These are phyloP conservation scores for Platorchestia sp. DNA, from an alignment of 1,140 invertebrate species.

Conservation along the genomic window DNA sequence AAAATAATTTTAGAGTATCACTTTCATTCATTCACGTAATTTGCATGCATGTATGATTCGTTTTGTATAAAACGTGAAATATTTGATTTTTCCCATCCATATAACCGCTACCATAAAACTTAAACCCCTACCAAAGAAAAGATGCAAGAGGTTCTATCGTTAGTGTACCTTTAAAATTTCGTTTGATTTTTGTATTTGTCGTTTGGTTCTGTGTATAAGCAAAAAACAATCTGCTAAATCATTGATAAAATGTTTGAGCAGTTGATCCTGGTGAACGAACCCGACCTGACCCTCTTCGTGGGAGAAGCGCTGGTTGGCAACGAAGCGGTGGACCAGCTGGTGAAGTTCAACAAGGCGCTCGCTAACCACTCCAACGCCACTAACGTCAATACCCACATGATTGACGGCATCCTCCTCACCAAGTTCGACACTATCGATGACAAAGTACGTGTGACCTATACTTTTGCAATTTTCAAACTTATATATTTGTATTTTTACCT, in stretches of 20 bases:
- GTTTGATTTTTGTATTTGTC: no score
- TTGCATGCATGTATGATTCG: no score
- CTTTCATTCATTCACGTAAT: no score
- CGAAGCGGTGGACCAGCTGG: conserved; percentile 98
- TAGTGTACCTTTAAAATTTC: no score
- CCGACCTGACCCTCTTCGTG: conserved; percentile 98
- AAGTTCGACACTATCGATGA: conserved; percentile 99
- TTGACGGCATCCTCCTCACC: conserved; percentile 97
- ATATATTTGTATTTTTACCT: background rate
- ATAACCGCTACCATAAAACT: background rate
- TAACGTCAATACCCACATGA: conserved; percentile 91
- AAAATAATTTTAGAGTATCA: no score
- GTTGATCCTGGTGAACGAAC: conserved; percentile 90
- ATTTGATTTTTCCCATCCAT: background rate
- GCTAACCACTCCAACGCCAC: conserved; percentile 86
- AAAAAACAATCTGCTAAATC: background rate
- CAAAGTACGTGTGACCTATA: conserved; percentile 78
- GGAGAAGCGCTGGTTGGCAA: conserved; percentile 99
- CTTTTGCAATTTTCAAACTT: background rate
- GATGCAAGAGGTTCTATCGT: background rate
- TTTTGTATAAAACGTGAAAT: background rate
- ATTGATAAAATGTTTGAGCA: conserved; percentile 68
- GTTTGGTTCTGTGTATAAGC: background rate
- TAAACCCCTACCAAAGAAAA: background rate
- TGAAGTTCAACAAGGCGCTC: conserved; percentile 98